Evolutionary conservation across 2,797 vertebrate species (phyloP).

Genomic region (Aythya fuligula): DNA sequence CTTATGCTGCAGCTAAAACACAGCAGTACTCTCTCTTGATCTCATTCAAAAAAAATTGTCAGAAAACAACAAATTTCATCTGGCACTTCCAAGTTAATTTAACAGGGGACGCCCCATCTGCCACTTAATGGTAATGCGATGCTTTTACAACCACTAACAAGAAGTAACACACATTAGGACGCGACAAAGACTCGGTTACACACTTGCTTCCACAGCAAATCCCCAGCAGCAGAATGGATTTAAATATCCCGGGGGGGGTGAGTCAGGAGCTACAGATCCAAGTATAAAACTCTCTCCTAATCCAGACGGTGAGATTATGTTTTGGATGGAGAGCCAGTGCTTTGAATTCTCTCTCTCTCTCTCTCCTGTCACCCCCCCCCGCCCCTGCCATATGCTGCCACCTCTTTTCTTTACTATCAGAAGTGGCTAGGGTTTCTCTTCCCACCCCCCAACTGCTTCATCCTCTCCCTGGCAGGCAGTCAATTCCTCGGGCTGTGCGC

Average conservation of each 20-base stretch:
- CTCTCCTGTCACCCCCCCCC: neutral
- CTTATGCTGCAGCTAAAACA: neutral
- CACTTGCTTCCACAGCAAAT: conserved; percentile 44
- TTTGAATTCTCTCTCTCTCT: neutral
- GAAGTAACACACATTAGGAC: neutral
- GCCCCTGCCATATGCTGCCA: conserved; percentile 32
- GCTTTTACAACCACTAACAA: conserved; percentile 31
- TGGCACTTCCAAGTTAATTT: neutral
- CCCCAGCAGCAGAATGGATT: conserved; percentile 12
- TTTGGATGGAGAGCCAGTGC: conserved; percentile 19
- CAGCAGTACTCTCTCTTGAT: neutral
- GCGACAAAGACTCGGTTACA: conserved; percentile 2
- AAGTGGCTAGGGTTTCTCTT: conserved; percentile 65
- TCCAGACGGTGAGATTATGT: conserved; percentile 24
- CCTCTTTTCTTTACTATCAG: conserved; percentile 56
- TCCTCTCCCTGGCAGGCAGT: conserved; percentile 73
- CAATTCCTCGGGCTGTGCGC: conserved; percentile 74
- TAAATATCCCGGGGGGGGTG: conserved; percentile 14
- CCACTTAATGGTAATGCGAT: neutral
- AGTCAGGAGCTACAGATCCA: neutral
- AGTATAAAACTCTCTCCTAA: conserved; percentile 29
- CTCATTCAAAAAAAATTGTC: neutral
- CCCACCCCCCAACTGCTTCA: conserved; percentile 59
- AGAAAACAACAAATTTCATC: neutral
- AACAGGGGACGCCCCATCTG: neutral